Percentiles rank a stretch among this genome's conserved stretches.
phyloP scores from a whole-genome alignment of 2,888 invertebrate genomes.

The Cantharis nigra region DNA sequence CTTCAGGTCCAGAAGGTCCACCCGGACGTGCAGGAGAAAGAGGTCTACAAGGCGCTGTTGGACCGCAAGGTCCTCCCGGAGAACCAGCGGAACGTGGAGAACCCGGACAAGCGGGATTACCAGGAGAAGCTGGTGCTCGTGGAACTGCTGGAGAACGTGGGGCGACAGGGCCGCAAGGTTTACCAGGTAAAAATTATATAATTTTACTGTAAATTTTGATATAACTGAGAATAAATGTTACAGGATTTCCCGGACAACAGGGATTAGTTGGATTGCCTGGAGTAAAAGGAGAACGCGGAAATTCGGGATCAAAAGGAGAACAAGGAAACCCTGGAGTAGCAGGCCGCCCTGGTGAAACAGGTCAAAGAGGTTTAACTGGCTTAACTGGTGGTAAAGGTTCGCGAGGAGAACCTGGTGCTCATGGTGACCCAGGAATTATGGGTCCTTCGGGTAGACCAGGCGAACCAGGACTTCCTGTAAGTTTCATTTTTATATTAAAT shows the following conservation, averaged over 20 bases:
- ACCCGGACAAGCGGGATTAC: conserved; percentile 71
- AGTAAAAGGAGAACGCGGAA: conserved; percentile 64
- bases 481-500: conserved; percentile 34
- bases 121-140: conserved; percentile 74
- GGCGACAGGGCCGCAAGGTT: conserved; percentile 70
- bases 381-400: conserved; percentile 72
- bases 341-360: conserved; percentile 77
- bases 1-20: conserved; percentile 76
- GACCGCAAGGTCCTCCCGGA: conserved; percentile 77
- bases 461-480: conserved; percentile 72
- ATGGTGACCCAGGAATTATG: conserved; percentile 74
- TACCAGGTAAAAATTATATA: conserved; percentile 63
- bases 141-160: conserved; percentile 79
- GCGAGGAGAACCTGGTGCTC: conserved; percentile 75
- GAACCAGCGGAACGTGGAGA: conserved; percentile 83
- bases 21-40: conserved; percentile 71
- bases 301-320: conserved; percentile 71
- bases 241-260: conserved; percentile 68
- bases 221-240: neutral
- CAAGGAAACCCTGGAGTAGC: conserved; percentile 73
- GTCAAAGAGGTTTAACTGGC: conserved; percentile 68
- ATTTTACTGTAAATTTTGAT: neutral
- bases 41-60: conserved; percentile 76
- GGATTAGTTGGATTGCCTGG: conserved; percentile 69
- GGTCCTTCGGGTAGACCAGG: conserved; percentile 82